Evolutionary conservation across 2,113 vertebrate species (phyloP), one percentile per base, ranked within the genome.

Genomic region (Ochotona curzoniae): DNA sequence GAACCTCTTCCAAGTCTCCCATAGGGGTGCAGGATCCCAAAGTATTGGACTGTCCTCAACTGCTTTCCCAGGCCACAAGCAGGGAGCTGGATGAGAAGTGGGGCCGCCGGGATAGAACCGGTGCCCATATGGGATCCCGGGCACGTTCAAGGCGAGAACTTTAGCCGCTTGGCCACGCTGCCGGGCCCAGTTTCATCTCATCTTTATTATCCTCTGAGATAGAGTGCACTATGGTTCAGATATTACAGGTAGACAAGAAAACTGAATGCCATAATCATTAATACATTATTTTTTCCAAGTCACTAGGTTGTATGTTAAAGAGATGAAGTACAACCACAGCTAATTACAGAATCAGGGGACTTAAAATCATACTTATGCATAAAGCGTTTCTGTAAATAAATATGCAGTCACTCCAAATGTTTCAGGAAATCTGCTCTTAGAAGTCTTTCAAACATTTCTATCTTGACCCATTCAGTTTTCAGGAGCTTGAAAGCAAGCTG

Each of bases 381-480:
- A 84, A 71, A 73, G 32, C 13, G 80, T 32, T 93, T 73, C 51
- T 79, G 17, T 64, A 15, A 61, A 47, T 47, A 75, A 49, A 35
- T n/a, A 17, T 60, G 32, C 8, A 78, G 49, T 60, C 14, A 12
- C 35, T 61, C 7, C 47, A 91, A 86, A 70, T 71, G 8, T 32
- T 80, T n/a, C 28, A 18, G 47, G 21, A 91, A 91, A 57, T 81
- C 4, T 61, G 60, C 25, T 38, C 82, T 93, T n/a, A 87, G n/a
- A 91, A 89, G 69, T n/a, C 30, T 86, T 26, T 74, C 63, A 75
- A 93, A 69, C 38, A 74, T 54, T 91, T 25, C 32, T 30, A 30
- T 57, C 35, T 26, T 70, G 32, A 17, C 57, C 70, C 13, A n/a
- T 23, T 18, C 0, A 4, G 66, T 85, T 85, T 76, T 83, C 57